These are phyloP conservation scores for Phoenicopterus ruber DNA, from an alignment of 2,113 vertebrate species.

Conservation along the genomic window DNA sequence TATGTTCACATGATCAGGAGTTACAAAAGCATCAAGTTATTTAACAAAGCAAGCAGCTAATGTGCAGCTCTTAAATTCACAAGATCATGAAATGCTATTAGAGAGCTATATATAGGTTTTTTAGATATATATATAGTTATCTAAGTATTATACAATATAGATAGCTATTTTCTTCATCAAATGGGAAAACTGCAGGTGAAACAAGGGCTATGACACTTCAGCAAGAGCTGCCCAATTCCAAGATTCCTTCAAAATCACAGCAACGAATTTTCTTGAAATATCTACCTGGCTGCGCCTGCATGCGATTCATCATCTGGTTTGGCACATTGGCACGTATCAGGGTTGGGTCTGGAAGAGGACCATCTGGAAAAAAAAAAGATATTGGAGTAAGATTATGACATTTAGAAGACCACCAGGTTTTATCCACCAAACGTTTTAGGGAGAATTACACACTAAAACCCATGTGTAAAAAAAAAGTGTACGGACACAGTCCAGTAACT, in stretches of 20 bases:
- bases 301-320: slow-evolving; percentile 91
- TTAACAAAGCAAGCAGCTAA: neutral
- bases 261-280: neutral
- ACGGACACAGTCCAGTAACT: neutral
- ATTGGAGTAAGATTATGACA: neutral
- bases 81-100: neutral
- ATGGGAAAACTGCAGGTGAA: neutral
- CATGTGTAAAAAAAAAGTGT: neutral
- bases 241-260: neutral
- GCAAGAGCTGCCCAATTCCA: neutral
- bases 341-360: slow-evolving; percentile 86
- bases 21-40: neutral
- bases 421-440: neutral
- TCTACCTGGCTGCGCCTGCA: slow-evolving; percentile 88
- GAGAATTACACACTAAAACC: neutral
- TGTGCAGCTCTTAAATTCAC: neutral
- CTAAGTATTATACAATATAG: neutral
- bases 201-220: neutral
- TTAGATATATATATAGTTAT: neutral
- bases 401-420: neutral
- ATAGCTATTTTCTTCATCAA: neutral
- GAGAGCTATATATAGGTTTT: neutral
- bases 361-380: slow-evolving; percentile 74
- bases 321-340: slow-evolving; percentile 86
- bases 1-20: neutral